Evolutionary conservation across 2,113 vertebrate genomes (phyloP).

Genomic region (Camelus bactrianus): DNA sequence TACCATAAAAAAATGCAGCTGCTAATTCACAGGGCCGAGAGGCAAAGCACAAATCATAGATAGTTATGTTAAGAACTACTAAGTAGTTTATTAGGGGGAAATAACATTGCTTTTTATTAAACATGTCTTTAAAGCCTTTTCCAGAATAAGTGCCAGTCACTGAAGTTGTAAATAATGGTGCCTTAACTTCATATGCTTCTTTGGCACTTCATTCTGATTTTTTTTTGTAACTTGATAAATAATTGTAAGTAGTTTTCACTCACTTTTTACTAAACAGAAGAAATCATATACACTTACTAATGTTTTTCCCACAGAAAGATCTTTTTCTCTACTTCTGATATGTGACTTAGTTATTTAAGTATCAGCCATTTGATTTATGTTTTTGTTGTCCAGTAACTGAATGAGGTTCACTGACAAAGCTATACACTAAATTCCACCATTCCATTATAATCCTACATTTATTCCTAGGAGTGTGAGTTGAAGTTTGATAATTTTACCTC

Average conservation of each 20-base stretch:
- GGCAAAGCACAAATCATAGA: slow-evolving; percentile 75
- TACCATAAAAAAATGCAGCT: slow-evolving; percentile 74
- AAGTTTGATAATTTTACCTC: slow-evolving; percentile 53
- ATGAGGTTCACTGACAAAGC: slow-evolving; percentile 20
- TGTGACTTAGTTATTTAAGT: slow-evolving; percentile 53
- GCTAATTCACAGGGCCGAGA: slow-evolving; percentile 72
- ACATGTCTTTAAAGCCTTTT: slow-evolving; percentile 77
- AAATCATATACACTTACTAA: slow-evolving; percentile 57
- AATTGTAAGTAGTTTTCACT: slow-evolving; percentile 56
- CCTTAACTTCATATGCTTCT: slow-evolving; percentile 86
- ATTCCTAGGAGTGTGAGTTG: slow-evolving; percentile 14
- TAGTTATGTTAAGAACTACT: slow-evolving; percentile 44
- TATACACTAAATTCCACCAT: slow-evolving; percentile 73
- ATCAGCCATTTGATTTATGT: slow-evolving; percentile 36
- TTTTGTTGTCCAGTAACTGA: slow-evolving; percentile 57
- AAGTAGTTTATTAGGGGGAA: slow-evolving; percentile 72
- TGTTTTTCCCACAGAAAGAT: slow-evolving; percentile 61
- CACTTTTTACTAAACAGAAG: slow-evolving; percentile 60
- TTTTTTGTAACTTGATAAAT: slow-evolving; percentile 61
- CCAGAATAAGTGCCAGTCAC: slow-evolving; percentile 85
- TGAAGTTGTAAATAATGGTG: slow-evolving; percentile 88
- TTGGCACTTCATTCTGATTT: slow-evolving; percentile 87
- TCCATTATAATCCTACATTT: slow-evolving; percentile 68
- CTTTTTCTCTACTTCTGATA: slow-evolving; percentile 59
- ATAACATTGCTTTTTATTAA: slow-evolving; percentile 74